phyloP scores from a whole-genome alignment of 2,888 invertebrate species.

The Beris morrisii region DNA sequence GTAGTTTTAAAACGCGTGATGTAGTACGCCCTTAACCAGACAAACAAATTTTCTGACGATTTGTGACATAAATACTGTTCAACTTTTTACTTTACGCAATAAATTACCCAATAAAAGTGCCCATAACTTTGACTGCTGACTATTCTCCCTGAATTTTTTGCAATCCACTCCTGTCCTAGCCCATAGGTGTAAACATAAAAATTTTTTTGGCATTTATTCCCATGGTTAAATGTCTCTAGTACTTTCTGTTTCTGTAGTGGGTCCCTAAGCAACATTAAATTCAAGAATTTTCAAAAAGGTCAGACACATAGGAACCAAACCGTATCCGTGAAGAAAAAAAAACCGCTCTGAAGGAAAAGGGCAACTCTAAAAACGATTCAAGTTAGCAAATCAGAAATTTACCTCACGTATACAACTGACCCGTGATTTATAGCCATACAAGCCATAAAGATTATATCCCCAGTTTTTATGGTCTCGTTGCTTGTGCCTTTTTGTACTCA shows the following conservation, averaged over 20 bases:
- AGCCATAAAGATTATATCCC: constrained; percentile 37
- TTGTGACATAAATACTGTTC: too few species aligned
- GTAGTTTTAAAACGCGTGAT: too few species aligned
- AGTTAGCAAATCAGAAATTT: constrained; percentile 37
- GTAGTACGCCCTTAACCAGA: too few species aligned
- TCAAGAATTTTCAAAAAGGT: background rate
- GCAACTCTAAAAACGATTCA: constrained; percentile 27
- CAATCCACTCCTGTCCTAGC: background rate
- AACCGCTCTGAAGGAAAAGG: background rate
- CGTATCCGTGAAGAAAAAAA: background rate
- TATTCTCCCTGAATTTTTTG: constrained; percentile 8
- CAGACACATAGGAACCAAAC: background rate
- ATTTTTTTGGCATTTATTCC: background rate
- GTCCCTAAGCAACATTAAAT: constrained; percentile 1
- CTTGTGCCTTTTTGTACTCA: constrained; percentile 27
- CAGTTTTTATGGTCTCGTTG: constrained; percentile 27
- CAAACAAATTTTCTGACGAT: too few species aligned
- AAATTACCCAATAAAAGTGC: constrained; percentile 35
- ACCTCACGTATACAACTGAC: constrained; percentile 38
- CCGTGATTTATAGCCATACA: constrained; percentile 38
- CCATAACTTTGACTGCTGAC: constrained; percentile 35
- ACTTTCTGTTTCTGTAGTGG: background rate
- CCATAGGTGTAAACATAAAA: constrained; percentile 14
- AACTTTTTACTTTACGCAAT: background rate
- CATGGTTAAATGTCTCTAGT: background rate